Evolutionary conservation across 2,888 invertebrate species (phyloP).

Genomic region (Melanargia galathea): DNA sequence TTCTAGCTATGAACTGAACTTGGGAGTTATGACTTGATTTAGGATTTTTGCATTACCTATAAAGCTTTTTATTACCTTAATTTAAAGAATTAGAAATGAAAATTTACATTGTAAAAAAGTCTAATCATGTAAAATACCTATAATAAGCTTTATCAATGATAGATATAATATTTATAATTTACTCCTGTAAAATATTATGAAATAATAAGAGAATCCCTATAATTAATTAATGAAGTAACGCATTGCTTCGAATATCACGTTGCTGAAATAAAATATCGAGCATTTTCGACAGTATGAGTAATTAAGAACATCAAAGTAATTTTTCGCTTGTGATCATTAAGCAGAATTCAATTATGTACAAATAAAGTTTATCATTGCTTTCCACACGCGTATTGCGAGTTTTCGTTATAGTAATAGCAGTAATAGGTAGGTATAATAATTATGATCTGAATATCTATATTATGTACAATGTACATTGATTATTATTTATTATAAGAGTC

Average conservation of each 20-base stretch:
- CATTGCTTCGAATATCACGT: not conserved
- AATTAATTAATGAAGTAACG: not conserved
- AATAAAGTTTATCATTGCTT: not conserved
- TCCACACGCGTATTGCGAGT: not conserved
- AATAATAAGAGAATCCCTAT: not conserved
- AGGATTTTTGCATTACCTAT: slow-evolving; percentile 3
- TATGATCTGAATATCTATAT: no score
- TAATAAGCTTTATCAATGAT: no score
- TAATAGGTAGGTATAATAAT: no score
- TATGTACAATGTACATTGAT: no score
- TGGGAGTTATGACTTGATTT: slow-evolving; percentile 4
- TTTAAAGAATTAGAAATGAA: not conserved
- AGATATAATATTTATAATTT: no score
- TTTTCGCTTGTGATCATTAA: not conserved
- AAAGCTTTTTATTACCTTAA: slow-evolving; percentile 5
- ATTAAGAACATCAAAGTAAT: slow-evolving; percentile 9
- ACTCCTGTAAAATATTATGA: not conserved
- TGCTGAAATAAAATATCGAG: not conserved
- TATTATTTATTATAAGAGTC: no score
- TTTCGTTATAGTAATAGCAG: no score
- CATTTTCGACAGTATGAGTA: not conserved
- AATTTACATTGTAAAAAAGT: no score
- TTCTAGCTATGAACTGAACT: slow-evolving; percentile 9
- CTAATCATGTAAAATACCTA: no score
- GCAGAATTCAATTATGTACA: not conserved